phyloP scores from a whole-genome alignment of 2,888 invertebrate species.

The Atethmia centrago region DNA sequence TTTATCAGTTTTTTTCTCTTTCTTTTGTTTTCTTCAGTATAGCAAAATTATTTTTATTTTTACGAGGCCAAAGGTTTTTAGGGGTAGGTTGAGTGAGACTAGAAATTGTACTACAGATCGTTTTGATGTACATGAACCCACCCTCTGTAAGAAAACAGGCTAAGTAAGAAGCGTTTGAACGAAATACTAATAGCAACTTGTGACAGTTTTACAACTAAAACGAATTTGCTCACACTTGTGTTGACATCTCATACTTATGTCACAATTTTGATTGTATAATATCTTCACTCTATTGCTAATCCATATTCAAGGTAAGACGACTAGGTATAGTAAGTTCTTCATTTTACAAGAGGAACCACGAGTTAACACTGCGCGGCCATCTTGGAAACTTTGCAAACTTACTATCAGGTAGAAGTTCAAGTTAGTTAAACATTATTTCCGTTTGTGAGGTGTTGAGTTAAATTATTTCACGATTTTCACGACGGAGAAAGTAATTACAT shows the following conservation, averaged over 20 bases:
- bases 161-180: background rate
- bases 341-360: slow-evolving; percentile 32
- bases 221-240: background rate
- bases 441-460: slow-evolving; percentile 25
- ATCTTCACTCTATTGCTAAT: background rate
- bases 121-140: background rate
- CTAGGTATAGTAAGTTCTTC: slow-evolving; percentile 10
- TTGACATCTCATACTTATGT: too few relatives aligned
- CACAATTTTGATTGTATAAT: background rate
- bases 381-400: slow-evolving; percentile 47
- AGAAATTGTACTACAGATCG: background rate
- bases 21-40: background rate
- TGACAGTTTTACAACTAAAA: background rate
- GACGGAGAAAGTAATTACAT: background rate
- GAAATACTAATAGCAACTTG: slow-evolving; percentile 29
- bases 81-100: background rate
- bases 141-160: background rate
- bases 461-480: slow-evolving; percentile 17
- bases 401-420: slow-evolving; percentile 44
- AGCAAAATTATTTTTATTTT: background rate
- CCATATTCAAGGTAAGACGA: background rate
- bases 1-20: background rate
- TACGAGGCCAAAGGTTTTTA: background rate
- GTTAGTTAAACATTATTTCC: slow-evolving; percentile 26
- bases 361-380: slow-evolving; percentile 26